phyloP scores from a whole-genome alignment of 2,888 invertebrate genomes.

The Melitaea athalia region DNA sequence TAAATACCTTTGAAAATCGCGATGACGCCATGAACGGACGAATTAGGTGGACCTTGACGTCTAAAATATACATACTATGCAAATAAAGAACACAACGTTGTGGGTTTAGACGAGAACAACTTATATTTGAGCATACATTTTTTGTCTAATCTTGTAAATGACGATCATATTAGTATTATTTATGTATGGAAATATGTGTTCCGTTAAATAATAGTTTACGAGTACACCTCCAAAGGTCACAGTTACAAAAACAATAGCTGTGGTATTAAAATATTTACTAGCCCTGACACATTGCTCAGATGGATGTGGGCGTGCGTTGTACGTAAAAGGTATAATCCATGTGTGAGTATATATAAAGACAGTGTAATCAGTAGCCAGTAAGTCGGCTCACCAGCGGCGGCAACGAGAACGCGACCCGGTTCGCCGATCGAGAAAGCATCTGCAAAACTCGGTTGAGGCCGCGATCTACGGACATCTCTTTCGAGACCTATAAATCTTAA shows the following conservation, averaged over 20 bases:
- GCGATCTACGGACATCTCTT: constrained; percentile 43
- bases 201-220: constrained; percentile 27
- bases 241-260: constrained; percentile 35
- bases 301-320: constrained; percentile 51
- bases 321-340: constrained; percentile 47
- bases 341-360: constrained; percentile 49
- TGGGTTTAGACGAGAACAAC: constrained; percentile 15
- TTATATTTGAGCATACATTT: constrained; percentile 18
- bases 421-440: constrained; percentile 81
- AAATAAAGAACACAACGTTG: constrained; percentile 18
- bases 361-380: constrained; percentile 41
- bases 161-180: not conserved
- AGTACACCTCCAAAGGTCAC: constrained; percentile 28
- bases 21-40: constrained; percentile 29
- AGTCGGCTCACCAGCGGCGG: constrained; percentile 53
- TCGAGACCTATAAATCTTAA: constrained; percentile 24
- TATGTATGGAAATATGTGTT: constrained; percentile 8
- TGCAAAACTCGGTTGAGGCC: constrained; percentile 82
- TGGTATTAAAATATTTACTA: constrained; percentile 57
- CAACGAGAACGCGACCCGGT: constrained; percentile 82
- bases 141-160: constrained; percentile 4
- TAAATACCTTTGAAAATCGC: constrained; percentile 19
- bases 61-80: constrained; percentile 32
- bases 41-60: constrained; percentile 32
- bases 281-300: constrained; percentile 61